Conservation (phyloP, 1,140 invertebrate genomes). For the Eubasilissa regina region DNA sequence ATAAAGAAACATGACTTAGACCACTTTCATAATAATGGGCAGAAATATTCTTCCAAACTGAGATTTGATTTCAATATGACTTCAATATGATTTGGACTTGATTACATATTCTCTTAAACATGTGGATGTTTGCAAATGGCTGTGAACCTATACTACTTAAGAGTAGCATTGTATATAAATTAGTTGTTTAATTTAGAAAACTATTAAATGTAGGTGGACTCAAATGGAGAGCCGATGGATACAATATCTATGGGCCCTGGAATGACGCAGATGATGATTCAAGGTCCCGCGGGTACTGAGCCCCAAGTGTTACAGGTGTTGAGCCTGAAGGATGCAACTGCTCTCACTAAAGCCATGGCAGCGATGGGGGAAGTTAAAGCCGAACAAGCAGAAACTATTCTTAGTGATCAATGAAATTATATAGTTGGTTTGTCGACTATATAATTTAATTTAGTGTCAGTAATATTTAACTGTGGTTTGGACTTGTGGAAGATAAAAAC, state of each 20-base stretch:
- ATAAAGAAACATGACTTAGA: no score
- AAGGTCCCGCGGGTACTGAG: slow-evolving; percentile 78
- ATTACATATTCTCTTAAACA: no score
- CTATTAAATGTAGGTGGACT: slow-evolving; percentile 74
- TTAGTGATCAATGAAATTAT: slow-evolving; percentile 56
- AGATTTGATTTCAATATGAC: no score
- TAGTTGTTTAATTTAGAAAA: not conserved
- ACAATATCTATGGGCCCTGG: slow-evolving; percentile 79
- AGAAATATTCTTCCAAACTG: no score
- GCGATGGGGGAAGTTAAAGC: slow-evolving; percentile 58
- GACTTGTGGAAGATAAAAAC: no score
- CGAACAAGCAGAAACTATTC: slow-evolving; percentile 57
- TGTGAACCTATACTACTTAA: no score
- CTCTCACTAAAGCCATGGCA: slow-evolving; percentile 83
- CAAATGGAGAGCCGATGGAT: slow-evolving; percentile 78
- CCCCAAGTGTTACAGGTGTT: slow-evolving; percentile 87
- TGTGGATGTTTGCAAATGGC: no score
- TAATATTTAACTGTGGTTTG: no score
- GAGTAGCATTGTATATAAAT: not conserved
- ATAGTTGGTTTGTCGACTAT: not conserved
- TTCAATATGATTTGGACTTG: no score
- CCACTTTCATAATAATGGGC: no score
- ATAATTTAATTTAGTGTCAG: no score
- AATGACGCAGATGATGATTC: slow-evolving; percentile 86
- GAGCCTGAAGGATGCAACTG: slow-evolving; percentile 86